Conservation (phyloP, 2,113 vertebrate species). For the Eolophus roseicapilla region DNA sequence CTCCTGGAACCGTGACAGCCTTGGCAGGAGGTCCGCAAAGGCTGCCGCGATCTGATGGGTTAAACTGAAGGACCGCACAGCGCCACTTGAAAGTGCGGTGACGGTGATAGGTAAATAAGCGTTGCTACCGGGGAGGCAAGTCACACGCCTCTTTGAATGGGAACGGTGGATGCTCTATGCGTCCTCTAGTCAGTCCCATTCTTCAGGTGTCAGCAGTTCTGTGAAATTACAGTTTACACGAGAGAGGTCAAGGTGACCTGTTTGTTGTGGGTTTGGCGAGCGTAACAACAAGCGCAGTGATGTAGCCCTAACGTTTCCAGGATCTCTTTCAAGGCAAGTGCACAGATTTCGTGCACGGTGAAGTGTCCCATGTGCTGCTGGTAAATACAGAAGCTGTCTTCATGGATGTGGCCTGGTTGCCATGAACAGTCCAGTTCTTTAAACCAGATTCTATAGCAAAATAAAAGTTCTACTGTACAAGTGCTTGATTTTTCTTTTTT, state of each 20-base stretch:
- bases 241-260: conserved; percentile 24
- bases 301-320: neutral
- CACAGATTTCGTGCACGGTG: accelerated
- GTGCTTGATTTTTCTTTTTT: neutral
- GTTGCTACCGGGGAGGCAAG: accelerated
- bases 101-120: neutral
- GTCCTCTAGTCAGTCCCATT: neutral
- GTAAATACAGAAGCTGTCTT: neutral
- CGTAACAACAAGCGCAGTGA: neutral
- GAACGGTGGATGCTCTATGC: neutral
- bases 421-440: neutral
- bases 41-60: neutral
- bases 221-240: neutral
- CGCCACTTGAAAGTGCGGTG: accelerated
- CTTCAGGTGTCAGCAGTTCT: neutral
- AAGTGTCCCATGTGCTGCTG: neutral
- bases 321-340: neutral
- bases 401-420: neutral
- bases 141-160: accelerated
- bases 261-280: neutral
- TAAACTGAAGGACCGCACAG: neutral
- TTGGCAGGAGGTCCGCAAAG: neutral
- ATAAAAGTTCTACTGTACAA: neutral
- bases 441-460: neutral
- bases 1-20: accelerated